Conservation (phyloP, 2,888 invertebrate species). For the Eristalinus aeneus region DNA sequence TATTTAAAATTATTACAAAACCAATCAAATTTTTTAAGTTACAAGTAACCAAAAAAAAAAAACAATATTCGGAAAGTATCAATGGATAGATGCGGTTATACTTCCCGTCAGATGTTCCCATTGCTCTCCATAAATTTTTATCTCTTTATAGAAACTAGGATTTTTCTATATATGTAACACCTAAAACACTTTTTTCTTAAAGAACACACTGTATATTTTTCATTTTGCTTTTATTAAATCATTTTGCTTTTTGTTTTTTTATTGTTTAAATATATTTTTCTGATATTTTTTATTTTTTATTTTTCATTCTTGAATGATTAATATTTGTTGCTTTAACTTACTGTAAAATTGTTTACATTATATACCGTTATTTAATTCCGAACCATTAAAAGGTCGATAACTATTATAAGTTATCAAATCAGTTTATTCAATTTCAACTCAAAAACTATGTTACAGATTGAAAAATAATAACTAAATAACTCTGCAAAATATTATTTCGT, state of each 20-base stretch:
- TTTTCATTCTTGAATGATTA: slow-evolving; percentile 35
- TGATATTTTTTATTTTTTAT: slow-evolving; percentile 74
- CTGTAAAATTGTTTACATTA: slow-evolving; percentile 38
- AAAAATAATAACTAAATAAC: slow-evolving; percentile 27
- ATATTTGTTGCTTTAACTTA: slow-evolving; percentile 64
- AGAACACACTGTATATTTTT: slow-evolving; percentile 36
- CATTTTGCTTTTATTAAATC: slow-evolving; percentile 64
- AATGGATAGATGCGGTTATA: too few species aligned
- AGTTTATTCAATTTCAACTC: slow-evolving; percentile 10
- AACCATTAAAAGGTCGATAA: slow-evolving; percentile 47
- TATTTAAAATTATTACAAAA: too few species aligned
- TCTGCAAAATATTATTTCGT: slow-evolving; percentile 3
- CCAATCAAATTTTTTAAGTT: too few species aligned
- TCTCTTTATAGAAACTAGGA: too few species aligned
- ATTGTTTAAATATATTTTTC: slow-evolving; percentile 71
- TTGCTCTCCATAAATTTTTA: too few species aligned
- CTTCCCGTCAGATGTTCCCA: too few species aligned
- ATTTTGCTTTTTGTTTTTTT: slow-evolving; percentile 27
- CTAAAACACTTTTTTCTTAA: background rate
- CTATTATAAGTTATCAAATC: slow-evolving; percentile 25
- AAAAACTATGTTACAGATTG: slow-evolving; percentile 41
- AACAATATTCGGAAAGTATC: too few species aligned
- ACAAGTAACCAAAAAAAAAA: too few species aligned
- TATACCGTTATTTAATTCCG: slow-evolving; percentile 39
- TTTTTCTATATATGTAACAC: too few species aligned